Base-by-base conservation (phyloP, 2,797 vertebrate species). In the Pelobates cultripes region DNA sequence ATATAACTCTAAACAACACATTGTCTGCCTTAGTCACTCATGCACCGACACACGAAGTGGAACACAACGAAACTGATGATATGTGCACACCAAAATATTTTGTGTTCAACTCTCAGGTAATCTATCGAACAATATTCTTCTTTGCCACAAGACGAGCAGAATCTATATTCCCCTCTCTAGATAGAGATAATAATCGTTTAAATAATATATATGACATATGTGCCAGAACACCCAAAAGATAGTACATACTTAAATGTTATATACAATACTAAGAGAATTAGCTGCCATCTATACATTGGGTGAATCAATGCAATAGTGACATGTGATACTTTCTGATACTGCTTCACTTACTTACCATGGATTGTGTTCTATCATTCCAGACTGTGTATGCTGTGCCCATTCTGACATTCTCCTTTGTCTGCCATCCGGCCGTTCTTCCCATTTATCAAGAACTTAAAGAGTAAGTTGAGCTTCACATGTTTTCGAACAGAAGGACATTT, bases 401-500 rank as follows among this genome's bases (percentile, higher is more conserved):
- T 88, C 89, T 99, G 87, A 97, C 96, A 0, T 99, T 99, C 75
- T 97, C 98, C 53, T 99, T 99, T 13, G 97, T 99, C 83, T 99
- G 98, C 86, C 98, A 99, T 88, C 97, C 98, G 13, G 97, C 96
- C 78, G 94, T 99, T 88, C 94, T 99, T 89, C 98, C 98, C 85
- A 99, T 99, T 92, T 99, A 99, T 42, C 95, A 97, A 89, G 97
- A 99, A 87, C 94, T 99, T 64, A 98, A 98, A 92, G 91, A 95
- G 98, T 99, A 89, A 93, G 91, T 89, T 13, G 47, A 10, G 5
- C 71, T 7, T 83, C 28, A 28, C 28, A 28, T 28, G 28, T 72
- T 68, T 73, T 43, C 73, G 45, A 75, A 72, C 10, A 51, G 47
- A 28, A 28, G 28, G 28, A 28, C 28, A 2, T 28, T 28, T 28